Base-by-base conservation (phyloP, 2,888 invertebrate genomes). In the Enchytraeus crypticus region DNA sequence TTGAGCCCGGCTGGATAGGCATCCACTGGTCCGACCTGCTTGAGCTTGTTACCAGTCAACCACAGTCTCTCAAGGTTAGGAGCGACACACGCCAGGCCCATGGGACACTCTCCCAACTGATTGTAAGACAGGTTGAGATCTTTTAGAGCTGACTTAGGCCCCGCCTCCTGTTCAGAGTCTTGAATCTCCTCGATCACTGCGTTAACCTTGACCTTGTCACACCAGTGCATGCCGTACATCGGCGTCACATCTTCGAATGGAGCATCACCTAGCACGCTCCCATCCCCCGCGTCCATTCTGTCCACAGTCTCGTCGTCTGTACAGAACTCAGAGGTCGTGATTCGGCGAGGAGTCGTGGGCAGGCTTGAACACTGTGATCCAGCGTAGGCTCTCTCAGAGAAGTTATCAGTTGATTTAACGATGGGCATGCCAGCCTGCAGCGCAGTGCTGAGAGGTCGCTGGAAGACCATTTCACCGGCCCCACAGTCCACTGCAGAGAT, bases 1-100 rank as follows among this genome's bases (percentile, higher is more conserved):
- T 92, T 90, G 8, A 97, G 81, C 53, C 87, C 86, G 46, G 87
- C 86, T 0, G 97, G 96, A 78, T 92, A 93, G 57, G 89, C 88
- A 14, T 90, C 90, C 59, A 95, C 88, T 73, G 87, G 87, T 1
- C 91, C 91, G 86, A 92, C 88, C 58, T 75, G 72, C 32, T 70
- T 74, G 32, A 84, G 69, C 63, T 87, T 87, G 79, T 97, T 97
- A 74, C 90, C 90, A 0, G 92, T 88, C 84, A 98, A 85, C 76
- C 93, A 93, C 21, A 98, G 84, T 45, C 90, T 82, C 0, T 89
- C 87, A 32, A 98, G 83, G 70, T 86, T 86, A 0, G 92, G 88
- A 4, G 92, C 93, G 60, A 91, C 82, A 75, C 98, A 98, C 2
- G 96, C 88, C 45, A 98, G 81, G 51, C 89, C 88, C 1, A 86